Evolutionary conservation across 2,113 vertebrate genomes (phyloP).

Genomic region (Melanerpes aurifrons): DNA sequence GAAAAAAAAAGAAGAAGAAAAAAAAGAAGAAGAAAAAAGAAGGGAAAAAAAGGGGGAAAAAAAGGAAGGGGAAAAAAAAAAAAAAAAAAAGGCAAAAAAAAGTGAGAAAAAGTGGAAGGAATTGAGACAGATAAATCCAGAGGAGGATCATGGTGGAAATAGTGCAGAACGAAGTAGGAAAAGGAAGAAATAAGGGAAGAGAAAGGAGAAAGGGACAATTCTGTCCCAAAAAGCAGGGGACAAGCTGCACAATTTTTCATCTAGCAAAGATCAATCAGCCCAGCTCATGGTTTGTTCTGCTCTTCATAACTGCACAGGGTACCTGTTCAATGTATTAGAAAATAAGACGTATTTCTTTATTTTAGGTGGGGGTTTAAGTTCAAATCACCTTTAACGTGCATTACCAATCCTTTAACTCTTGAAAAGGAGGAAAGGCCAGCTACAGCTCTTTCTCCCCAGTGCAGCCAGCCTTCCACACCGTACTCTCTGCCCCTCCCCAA

Average conservation of each 20-base stretch:
- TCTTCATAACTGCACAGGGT: not conserved
- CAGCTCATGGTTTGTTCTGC: not conserved
- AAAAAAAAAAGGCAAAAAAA: too few relatives aligned
- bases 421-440: conserved; percentile 2
- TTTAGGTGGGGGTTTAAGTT: not conserved
- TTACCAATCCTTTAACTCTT: not conserved
- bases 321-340: not conserved
- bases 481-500: conserved; percentile 19
- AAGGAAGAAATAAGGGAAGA: not conserved
- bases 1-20: too few relatives aligned
- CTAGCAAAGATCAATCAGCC: not conserved
- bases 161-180: not conserved
- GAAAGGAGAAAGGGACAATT: not conserved
- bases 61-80: too few relatives aligned
- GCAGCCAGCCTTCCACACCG: not conserved
- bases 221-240: not conserved
- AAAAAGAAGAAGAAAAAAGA: too few relatives aligned
- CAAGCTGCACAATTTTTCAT: not conserved
- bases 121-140: not conserved
- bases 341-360: not conserved
- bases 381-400: not conserved
- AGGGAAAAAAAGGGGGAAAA: too few relatives aligned
- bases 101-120: not conserved
- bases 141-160: not conserved
- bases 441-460: conserved; percentile 29